Evolutionary conservation across 2,888 invertebrate genomes (phyloP), one percentile per base, ranked within the genome.

Genomic region (Abrostola triplasia): DNA sequence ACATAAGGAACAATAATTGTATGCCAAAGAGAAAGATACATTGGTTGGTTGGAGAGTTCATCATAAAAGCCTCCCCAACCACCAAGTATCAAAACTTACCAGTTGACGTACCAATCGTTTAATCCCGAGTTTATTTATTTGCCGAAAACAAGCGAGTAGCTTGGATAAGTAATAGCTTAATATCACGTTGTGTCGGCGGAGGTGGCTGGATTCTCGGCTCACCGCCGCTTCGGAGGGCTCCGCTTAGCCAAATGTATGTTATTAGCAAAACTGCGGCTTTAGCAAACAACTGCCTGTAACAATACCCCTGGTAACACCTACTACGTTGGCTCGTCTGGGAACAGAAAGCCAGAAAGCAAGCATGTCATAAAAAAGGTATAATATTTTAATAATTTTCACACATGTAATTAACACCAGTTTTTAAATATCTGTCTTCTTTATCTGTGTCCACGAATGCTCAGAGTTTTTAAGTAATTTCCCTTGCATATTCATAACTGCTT

Each of bases 121-220:
- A 71, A 72, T 75, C 66, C 73, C 40, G 59, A 70, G 78, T 84
- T 88, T 85, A 83, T 88, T 85, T 84, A 88, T 88, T 90, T 86
- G 83, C 81, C 84, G 71, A 89, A 92, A 92, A 88, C 83, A 80
- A 85, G 80, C 81, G 82, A 87, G 82, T 86, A 87, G 88, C 81
- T 83, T 79, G 88, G 87, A 93, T 94, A 93, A 94, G 87, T 94
- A 94, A 94, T 94, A 94, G 93, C 94, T 94, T 94, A 94, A 94
- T 94, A 92, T 88, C 76, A 94, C 81, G 90, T 89, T 92, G 79
- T 75, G 75, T 81, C 79, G 75, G 73, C 71, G 78, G 85, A 94
- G 92, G 94, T 94, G 94, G 87, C 89, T 92, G 88, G 82, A 77
- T 94, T 93, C 92, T 93, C 94, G 81, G 92, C 93, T 92, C 70